Base-by-base conservation (phyloP, 2,113 vertebrate genomes). In the Sinosuthora webbiana region DNA sequence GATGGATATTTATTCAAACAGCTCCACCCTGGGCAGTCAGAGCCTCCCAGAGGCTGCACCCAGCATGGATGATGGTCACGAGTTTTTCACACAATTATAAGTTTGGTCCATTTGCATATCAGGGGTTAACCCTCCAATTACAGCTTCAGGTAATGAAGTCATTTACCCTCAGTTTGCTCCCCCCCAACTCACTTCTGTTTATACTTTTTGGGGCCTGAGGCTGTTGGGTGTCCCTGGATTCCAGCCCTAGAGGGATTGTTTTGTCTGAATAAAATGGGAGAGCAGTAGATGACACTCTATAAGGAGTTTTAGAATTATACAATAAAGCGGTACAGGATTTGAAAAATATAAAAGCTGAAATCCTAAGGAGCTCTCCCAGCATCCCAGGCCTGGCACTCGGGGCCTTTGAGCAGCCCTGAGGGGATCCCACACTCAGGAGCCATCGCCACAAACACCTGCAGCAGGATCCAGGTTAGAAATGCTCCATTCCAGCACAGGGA, bases 1-100 rank as follows among this genome's bases (percentile, higher is more conserved):
- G 31, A 8, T 10, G 10, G 10, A 37, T 2, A 17, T 41, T 53
- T 53, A 41, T 41, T 24, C 17, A 52, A 23, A 13, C 37, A 53
- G 16, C 1, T 4, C 6, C 4, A 10, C 7, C 52, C 19, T 27
- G 30, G 39, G 30, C 49, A 73, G 30, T 15, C 69, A 33, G 8
- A 71, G 37, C 30, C 49, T 53, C 11, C 28, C 50, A 71, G 49
- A 24, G 35, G 49, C 15, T 33, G 0, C 21, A 24, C 11, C 28
- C 28, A 41, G 12, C 2, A 4, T 50, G 47, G 25, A 15, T 3
- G 1, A 8, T 23, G 30, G 21, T 18, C 37, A 41, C 0, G 3
- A n/a, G 30, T 20, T 73, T 42, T n/a, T 42, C 23, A 42, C 13
- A 44, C 13, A 53, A 14, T 53, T 41, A 11, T 33, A 1, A 53